Conservation (phyloP, 2,888 invertebrate genomes). For the Hydriomena furcata region DNA sequence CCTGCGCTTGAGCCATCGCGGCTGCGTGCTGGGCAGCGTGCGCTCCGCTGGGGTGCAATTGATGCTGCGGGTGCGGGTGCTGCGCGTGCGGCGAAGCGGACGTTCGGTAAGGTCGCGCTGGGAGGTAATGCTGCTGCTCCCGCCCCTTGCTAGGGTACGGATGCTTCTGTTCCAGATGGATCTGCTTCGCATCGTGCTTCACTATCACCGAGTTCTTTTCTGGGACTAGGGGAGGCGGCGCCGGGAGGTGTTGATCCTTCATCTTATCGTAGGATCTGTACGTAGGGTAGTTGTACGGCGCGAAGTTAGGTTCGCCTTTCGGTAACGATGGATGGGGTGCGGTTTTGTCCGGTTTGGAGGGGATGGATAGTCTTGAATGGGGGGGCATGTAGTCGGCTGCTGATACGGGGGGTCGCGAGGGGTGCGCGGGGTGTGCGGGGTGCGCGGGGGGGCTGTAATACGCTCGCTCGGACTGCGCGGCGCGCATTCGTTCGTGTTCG, state of each 20-base stretch:
- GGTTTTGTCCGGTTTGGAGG: slow-evolving; percentile 66
- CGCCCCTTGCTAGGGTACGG: slow-evolving; percentile 84
- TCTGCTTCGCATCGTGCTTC: slow-evolving; percentile 88
- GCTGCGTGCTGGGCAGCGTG: slow-evolving; percentile 69
- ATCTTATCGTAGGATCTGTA: slow-evolving; percentile 86
- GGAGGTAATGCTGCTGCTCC: slow-evolving; percentile 80
- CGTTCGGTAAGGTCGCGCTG: slow-evolving; percentile 72
- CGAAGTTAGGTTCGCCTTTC: slow-evolving; percentile 88
- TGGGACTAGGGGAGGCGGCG: slow-evolving; percentile 86
- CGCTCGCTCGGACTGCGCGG: slow-evolving; percentile 44
- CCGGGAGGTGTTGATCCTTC: slow-evolving; percentile 85
- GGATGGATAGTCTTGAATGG: slow-evolving; percentile 58
- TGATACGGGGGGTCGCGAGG: slow-evolving; percentile 50
- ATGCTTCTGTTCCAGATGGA: slow-evolving; percentile 83
- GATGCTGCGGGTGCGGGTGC: slow-evolving; percentile 52
- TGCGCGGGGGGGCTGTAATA: slow-evolving; percentile 45
- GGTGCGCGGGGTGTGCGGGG: slow-evolving; percentile 32
- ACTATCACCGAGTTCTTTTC: slow-evolving; percentile 92
- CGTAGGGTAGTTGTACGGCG: slow-evolving; percentile 86
- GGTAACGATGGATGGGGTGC: slow-evolving; percentile 64
- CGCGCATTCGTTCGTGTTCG: slow-evolving; percentile 48
- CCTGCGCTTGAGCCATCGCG: slow-evolving; percentile 66
- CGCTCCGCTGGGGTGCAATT: slow-evolving; percentile 56
- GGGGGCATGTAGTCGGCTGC: slow-evolving; percentile 55
- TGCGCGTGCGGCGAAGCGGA: slow-evolving; percentile 77